A percentile compares a stretch with the other conserved stretches of the same genome.
phyloP scores from a whole-genome alignment of 1,140 invertebrate genomes.

The Cryptotermes secundus region DNA sequence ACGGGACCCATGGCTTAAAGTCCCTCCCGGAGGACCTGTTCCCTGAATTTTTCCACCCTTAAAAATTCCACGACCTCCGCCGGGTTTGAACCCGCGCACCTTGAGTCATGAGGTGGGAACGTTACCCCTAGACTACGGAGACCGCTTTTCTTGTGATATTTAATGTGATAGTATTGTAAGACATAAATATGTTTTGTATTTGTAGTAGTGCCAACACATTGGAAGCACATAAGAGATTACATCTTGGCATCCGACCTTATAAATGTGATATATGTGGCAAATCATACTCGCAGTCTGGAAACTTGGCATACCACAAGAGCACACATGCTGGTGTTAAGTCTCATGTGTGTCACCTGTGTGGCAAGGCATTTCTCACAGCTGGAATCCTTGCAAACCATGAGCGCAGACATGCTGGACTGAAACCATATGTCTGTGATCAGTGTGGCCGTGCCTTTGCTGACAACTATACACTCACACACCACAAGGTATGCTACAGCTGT shows the following conservation, averaged over 20 bases:
- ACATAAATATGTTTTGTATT: not conserved
- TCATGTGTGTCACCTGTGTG: conserved; percentile 53
- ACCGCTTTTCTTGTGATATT: too few species aligned
- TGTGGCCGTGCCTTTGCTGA: conserved; percentile 31
- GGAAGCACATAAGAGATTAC: conserved; percentile 50
- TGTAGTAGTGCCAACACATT: conserved; percentile 23
- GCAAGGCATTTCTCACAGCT: conserved; percentile 47
- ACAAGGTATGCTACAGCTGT: not conserved
- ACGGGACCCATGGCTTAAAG: too few species aligned
- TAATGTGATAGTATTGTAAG: too few species aligned
- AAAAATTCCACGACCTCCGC: too few species aligned
- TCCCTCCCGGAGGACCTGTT: too few species aligned
- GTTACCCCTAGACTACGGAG: too few species aligned
- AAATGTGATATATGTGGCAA: conserved; percentile 55
- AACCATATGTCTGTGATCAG: conserved; percentile 27
- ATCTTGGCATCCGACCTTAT: conserved; percentile 49
- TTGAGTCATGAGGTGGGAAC: too few species aligned
- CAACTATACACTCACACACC: conserved; percentile 28
- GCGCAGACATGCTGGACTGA: conserved; percentile 24
- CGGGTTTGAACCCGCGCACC: too few species aligned
- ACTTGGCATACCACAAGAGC: conserved; percentile 53
- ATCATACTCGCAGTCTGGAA: conserved; percentile 52
- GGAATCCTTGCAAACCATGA: conserved; percentile 27
- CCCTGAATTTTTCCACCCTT: too few species aligned
- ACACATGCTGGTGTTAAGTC: conserved; percentile 54